Base-by-base conservation (phyloP, 2,888 invertebrate genomes). In the Epirrhoe alternata region DNA sequence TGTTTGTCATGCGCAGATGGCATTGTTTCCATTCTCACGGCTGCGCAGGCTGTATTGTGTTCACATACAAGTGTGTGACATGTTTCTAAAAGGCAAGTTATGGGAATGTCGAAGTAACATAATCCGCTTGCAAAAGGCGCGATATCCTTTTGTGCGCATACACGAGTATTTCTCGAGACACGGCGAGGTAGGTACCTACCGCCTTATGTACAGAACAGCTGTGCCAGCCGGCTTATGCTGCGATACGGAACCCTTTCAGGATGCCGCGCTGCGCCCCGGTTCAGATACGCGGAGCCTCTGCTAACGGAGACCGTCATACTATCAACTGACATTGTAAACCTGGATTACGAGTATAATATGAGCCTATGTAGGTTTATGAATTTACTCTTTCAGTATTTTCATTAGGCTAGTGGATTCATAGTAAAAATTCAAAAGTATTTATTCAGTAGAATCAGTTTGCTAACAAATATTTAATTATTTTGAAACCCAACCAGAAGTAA, bases 11-110 rank as follows among this genome's bases (percentile, higher is more conserved):
- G 55, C 51, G 60, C 67, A 60, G 60, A 60, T 60, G 60, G 10
- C 31, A 55, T 67, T 63, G 63, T 63, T 42, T 60, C 60, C 63
- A 63, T 67, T 67, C 67, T 35, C 67, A 64, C 60, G 60, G 56
- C 6, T 33, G 10, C 10, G 49, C 35, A 12, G 49, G 10, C 49
- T 16, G 58, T 16, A 14, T 49, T 16, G 24, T 16, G 33, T 47
- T 47, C 47, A 14, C 47, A 33, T 12, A 6, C 33, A n/a, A 30
- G 38, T 52, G 7, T 59, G 57, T 14, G 57, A 60, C 64, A 57
- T 38, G 52, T 57, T 52, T 42, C 31, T 55, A 56, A 59, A 57
- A 61, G 58, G 54, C 49, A 47, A 54, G 35, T 31, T 61, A 54
- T 66, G 66, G 57, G 61, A 66, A 66, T 66, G 66, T 35, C 38